phyloP scores from a whole-genome alignment of 2,113 vertebrate species.

The Rhabdornis inornatus region DNA sequence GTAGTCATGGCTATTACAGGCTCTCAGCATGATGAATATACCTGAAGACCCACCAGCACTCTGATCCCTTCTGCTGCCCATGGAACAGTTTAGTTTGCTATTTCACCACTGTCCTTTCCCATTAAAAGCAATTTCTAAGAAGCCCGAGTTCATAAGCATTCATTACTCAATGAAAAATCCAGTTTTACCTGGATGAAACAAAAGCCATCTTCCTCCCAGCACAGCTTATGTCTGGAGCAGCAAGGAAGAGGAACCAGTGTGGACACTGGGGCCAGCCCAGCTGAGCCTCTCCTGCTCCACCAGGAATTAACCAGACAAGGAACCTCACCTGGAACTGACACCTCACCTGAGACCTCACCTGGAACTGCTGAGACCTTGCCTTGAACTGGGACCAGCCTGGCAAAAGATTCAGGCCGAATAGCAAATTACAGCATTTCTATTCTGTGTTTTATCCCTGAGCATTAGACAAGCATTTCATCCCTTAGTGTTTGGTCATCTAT shows the following conservation, averaged over 20 bases:
- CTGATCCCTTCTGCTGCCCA: not conserved
- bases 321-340: not conserved
- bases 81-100: not conserved
- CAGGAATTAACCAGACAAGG: accelerated
- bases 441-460: not conserved
- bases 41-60: not conserved
- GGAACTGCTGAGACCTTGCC: not conserved
- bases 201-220: not conserved
- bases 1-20: not conserved
- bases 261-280: not conserved
- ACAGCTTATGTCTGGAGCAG: accelerated
- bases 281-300: not conserved
- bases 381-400: not conserved
- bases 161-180: not conserved
- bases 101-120: not conserved
- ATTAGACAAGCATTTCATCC: not conserved
- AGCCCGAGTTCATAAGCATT: not conserved
- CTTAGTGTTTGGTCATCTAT: accelerated
- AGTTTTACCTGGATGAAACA: not conserved
- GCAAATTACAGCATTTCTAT: accelerated
- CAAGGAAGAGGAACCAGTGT: no score
- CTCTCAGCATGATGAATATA: not conserved
- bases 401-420: not conserved
- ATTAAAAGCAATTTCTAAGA: not conserved
- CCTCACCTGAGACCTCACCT: not conserved